Percentiles rank a stretch among this genome's conserved stretches.
These are phyloP conservation scores for Casuarius casuarius DNA, from an alignment of 2,113 vertebrate genomes.

Conservation along the genomic window DNA sequence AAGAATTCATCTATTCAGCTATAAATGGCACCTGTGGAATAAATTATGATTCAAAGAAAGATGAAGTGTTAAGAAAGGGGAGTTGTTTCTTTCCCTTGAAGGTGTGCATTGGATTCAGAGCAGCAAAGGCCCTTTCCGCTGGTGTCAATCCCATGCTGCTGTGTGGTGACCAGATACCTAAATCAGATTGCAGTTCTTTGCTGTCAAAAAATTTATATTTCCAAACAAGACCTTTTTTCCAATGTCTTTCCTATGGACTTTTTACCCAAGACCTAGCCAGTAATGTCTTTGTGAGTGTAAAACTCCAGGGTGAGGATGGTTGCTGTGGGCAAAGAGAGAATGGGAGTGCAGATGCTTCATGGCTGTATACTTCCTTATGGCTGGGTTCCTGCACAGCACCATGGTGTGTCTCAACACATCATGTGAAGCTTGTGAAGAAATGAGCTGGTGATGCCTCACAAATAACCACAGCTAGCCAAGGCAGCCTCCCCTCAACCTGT, in stretches of 20 bases:
- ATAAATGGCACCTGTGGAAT: background rate
- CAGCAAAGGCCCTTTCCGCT: background rate
- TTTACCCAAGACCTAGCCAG: background rate
- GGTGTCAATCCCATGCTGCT: background rate
- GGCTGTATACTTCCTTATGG: background rate
- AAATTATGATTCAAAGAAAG: fast-evolving
- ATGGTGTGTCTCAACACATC: fast-evolving
- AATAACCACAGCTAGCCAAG: background rate
- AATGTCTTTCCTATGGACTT: background rate
- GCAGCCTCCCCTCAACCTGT: background rate
- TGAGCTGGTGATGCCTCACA: fast-evolving
- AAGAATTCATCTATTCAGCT: background rate
- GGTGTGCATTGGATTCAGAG: background rate
- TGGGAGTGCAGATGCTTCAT: background rate
- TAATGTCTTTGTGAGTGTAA: background rate
- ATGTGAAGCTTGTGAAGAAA: background rate
- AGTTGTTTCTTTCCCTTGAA: background rate
- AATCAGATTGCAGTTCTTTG: background rate
- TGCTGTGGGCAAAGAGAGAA: background rate
- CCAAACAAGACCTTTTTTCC: background rate
- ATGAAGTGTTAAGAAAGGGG: background rate
- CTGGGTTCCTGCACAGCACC: background rate
- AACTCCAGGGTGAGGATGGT: background rate
- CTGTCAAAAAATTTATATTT: background rate
- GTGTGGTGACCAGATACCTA: background rate